Base-by-base conservation (phyloP, 2,797 vertebrate genomes). In the Sciaenops ocellatus region DNA sequence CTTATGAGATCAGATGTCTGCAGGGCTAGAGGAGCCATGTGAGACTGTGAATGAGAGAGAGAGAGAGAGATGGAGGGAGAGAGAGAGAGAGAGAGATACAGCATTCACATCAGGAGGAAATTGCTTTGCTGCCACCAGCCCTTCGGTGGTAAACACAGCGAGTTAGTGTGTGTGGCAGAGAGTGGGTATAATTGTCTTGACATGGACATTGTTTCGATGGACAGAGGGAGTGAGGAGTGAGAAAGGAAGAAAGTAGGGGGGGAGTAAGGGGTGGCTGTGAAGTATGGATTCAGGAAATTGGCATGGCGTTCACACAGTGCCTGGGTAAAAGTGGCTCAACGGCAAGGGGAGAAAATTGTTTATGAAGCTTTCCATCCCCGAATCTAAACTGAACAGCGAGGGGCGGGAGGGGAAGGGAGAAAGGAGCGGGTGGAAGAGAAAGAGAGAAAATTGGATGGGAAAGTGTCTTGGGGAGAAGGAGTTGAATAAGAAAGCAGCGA, bases 211-310 rank as follows among this genome's bases (percentile, higher is more conserved):
- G 93, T 94, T 94, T 94, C 89, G 83, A 93, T 87, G 94, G 93
- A 93, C 92, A 92, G 86, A 88, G 87, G 78, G 83, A 90, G 86
- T 82, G 90, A 89, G 85, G 85, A 91, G 90, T 71, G 82, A 84
- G 83, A 87, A 69, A 86, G 85, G 83, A 90, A 84, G 85, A 85
- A 85, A 80, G 89, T 68, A 56, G 69, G 67, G 56, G 34, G 85
- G 78, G 83, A 46, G 56, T 73, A 46, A 70, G 73, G 69, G 82
- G 77, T 51, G 79, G 69, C 83, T 88, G 91, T 94, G 93, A 94
- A 92, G 92, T 95, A 95, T 94, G 92, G 92, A 94, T 93, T 94
- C 91, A 90, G 94, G 93, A 95, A 94, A 95, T 95, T 95, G 94
- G 93, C 93, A 94, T 92, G 91, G 93, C 92, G 78, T 94, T 94